A percentile compares a stretch with the other conserved stretches of the same genome.
Evolutionary conservation across 2,888 invertebrate species (phyloP).

Genomic region (Hirtodrosophila confusa): DNA sequence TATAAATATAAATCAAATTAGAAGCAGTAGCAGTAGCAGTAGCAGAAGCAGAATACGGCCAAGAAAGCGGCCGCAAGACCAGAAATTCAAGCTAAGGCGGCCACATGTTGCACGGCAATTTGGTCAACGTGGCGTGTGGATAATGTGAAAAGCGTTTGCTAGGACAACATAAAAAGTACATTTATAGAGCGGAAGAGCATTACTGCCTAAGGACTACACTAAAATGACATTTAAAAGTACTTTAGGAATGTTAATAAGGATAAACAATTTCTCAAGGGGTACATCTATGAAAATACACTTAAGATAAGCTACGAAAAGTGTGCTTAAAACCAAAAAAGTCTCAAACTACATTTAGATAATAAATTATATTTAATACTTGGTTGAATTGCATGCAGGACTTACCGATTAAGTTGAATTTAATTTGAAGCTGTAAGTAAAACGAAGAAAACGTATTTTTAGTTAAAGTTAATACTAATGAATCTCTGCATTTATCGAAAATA

Average conservation of each 20-base stretch:
- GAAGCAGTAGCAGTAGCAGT: slow-evolving; percentile 43
- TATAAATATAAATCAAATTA: slow-evolving; percentile 80
- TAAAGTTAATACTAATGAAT: no score
- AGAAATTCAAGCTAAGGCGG: slow-evolving; percentile 12
- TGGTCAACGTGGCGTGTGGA: slow-evolving; percentile 54
- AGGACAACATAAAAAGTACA: slow-evolving; percentile 53
- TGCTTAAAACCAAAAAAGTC: neutral
- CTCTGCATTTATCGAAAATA: no score
- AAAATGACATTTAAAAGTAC: slow-evolving; percentile 51
- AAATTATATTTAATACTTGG: neutral
- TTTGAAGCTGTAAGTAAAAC: slow-evolving; percentile 53
- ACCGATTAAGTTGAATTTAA: slow-evolving; percentile 27
- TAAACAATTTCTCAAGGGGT: slow-evolving; percentile 4
- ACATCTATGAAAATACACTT: slow-evolving; percentile 6
- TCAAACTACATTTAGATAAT: neutral
- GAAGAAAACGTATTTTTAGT: neutral
- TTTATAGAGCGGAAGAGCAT: slow-evolving; percentile 36
- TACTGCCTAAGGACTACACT: slow-evolving; percentile 39
- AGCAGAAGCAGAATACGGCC: slow-evolving; percentile 7
- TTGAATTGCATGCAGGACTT: slow-evolving; percentile 30
- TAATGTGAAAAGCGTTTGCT: slow-evolving; percentile 45
- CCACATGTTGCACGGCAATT: slow-evolving; percentile 78
- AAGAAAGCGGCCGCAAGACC: slow-evolving; percentile 17
- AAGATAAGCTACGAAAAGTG: slow-evolving; percentile 6
- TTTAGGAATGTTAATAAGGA: slow-evolving; percentile 36